Evolutionary conservation across 2,113 vertebrate species (phyloP), one percentile per base, ranked within the genome.

Genomic region (Eurystomus gularis): DNA sequence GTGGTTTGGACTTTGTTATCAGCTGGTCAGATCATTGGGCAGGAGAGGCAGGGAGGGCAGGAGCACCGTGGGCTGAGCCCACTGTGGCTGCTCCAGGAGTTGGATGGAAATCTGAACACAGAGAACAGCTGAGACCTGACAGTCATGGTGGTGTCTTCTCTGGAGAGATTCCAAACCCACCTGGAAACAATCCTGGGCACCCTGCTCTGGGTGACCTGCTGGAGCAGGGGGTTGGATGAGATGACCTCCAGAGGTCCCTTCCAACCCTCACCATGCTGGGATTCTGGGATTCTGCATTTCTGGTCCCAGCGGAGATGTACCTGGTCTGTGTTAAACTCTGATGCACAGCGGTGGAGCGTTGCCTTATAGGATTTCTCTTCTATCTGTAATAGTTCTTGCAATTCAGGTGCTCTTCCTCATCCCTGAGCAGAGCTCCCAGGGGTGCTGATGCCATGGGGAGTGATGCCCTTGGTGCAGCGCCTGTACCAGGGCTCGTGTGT

Each of bases 371-470:
- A 58, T 64, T 57, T 65, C 42, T 26, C 28, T 25, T 35, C 31
- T 31, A 51, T 57, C 33, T 12, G 11, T 13, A 31, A 35, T 17
- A 8, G 25, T 26, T 42, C 2, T 4, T 24, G 19, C 7, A 9
- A 14, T 13, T 40, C 28, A 35, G 0, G 0, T 10, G 61, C 61
- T 82, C 49, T 17, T 19, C 13, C 40, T 39, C n/a, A 5, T 42
- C 17, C 46, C 48, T 1, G 5, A 19, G 26, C 58, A 84, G 20
- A 62, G 2, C 48, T 3, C 4, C 39, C 3, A 0, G 25, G 18
- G 40, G 26, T 54, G 37, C 33, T 15, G 9, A 6, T 48, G 72
- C 72, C 62, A 3, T 0, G 0, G 13, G 33, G 35, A 51, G 55
- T 0, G 7, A 21, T 28, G 55, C 51, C 61, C 66, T 25, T 2